Conservation (phyloP, 2,113 vertebrate genomes). For the Hydrolagus affinis region DNA sequence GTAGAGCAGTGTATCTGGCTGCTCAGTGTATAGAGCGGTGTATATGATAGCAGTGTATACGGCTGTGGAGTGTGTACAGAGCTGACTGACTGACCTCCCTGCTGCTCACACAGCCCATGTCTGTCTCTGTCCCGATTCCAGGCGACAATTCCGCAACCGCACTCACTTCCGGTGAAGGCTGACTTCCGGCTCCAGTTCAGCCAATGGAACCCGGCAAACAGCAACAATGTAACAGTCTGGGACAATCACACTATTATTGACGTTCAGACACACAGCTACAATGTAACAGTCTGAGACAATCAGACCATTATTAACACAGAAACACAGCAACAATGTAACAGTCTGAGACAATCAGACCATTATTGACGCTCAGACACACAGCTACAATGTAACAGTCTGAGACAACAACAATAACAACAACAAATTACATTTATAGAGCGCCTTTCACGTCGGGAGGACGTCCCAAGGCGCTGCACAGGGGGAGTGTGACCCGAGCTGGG, state of each 20-base stretch:
- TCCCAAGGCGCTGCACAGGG: neutral
- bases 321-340: neutral
- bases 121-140: no score
- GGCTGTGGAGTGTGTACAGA: no score
- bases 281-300: neutral
- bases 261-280: neutral
- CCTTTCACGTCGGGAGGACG: no score
- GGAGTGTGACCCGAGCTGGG: neutral
- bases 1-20: no score
- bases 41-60: no score
- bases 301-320: neutral
- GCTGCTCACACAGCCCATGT: no score
- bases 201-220: no score
- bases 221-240: neutral
- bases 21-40: no score
- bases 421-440: neutral
- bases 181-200: no score
- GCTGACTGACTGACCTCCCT: no score
- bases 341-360: neutral
- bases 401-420: neutral
- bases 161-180: no score
- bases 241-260: neutral
- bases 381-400: neutral
- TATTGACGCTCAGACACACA: neutral
- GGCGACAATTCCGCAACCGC: no score